These are phyloP conservation scores for Torymus tubicola DNA, from an alignment of 2,888 invertebrate genomes.

Conservation along the genomic window DNA sequence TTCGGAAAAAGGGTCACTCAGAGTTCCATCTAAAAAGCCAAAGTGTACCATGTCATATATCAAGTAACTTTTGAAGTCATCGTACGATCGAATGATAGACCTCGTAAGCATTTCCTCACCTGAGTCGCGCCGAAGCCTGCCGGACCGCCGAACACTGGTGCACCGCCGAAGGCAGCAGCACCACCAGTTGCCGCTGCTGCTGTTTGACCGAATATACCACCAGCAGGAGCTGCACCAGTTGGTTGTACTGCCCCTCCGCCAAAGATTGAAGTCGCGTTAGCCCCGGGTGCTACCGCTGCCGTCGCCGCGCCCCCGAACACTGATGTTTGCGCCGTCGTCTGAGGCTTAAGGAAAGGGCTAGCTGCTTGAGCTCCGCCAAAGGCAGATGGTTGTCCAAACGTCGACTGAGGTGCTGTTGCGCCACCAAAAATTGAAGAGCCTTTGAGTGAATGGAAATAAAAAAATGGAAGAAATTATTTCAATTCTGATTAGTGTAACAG, in stretches of 20 bases:
- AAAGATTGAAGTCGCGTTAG: constrained; percentile 63
- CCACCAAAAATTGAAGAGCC: constrained; percentile 65
- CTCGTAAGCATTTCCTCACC: constrained; percentile 14
- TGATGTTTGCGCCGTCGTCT: constrained; percentile 62
- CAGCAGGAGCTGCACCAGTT: constrained; percentile 43
- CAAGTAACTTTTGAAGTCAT: background rate
- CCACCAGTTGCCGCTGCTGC: constrained; percentile 55
- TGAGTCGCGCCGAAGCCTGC: constrained; percentile 61
- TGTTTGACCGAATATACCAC: constrained; percentile 46
- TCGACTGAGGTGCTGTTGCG: constrained; percentile 59
- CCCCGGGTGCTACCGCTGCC: background rate
- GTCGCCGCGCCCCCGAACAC: constrained; percentile 64
- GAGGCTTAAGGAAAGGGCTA: constrained; percentile 65
- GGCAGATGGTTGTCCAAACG: constrained; percentile 65
- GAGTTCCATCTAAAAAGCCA: background rate
- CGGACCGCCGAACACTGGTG: constrained; percentile 67
- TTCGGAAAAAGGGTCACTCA: no score
- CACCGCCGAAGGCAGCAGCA: constrained; percentile 66
- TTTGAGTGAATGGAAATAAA: background rate
- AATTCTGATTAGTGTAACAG: background rate
- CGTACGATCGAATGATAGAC: no score
- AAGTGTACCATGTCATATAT: background rate
- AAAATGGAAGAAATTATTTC: background rate
- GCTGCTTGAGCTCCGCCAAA: constrained; percentile 61
- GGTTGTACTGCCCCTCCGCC: constrained; percentile 65